Percentiles rank a stretch among this genome's conserved stretches.
Conservation (phyloP, 2,113 vertebrate genomes). For the Heliornis fulica region DNA sequence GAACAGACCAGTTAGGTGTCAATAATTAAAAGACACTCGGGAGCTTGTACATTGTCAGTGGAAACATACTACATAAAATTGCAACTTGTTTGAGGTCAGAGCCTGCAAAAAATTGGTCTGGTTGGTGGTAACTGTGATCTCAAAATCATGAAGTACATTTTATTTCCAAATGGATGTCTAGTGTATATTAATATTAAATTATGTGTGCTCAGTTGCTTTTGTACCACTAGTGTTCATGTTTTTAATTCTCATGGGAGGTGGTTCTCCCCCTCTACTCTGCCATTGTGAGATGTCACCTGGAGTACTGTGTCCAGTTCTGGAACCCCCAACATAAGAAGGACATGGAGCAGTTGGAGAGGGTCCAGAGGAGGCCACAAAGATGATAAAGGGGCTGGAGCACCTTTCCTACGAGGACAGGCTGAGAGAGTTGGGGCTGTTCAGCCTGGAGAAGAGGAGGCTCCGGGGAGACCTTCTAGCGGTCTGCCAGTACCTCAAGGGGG, state of each 20-base stretch:
- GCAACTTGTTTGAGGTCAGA: background rate
- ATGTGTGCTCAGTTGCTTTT: background rate
- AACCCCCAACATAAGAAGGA: too few relatives aligned
- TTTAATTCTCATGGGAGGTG: background rate
- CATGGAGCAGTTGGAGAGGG: too few relatives aligned
- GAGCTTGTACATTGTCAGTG: background rate
- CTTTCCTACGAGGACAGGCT: too few relatives aligned
- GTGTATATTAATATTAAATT: background rate
- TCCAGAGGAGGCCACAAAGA: too few relatives aligned
- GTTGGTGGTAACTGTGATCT: background rate
- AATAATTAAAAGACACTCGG: background rate
- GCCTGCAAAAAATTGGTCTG: background rate
- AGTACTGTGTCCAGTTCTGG: too few relatives aligned
- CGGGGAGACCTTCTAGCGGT: too few relatives aligned
- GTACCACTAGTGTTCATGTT: background rate
- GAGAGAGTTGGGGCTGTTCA: too few relatives aligned
- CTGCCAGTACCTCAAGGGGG: too few relatives aligned
- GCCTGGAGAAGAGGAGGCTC: too few relatives aligned
- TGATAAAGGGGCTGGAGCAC: too few relatives aligned
- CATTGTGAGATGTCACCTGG: too few relatives aligned
- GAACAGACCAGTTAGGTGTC: background rate
- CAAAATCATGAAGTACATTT: background rate
- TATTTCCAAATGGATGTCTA: background rate
- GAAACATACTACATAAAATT: background rate
- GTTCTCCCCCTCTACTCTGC: too few relatives aligned